A percentile compares a stretch with the other conserved stretches of the same genome.
phyloP scores from a whole-genome alignment of 2,888 invertebrate genomes.

The Leptopilina myrica region DNA sequence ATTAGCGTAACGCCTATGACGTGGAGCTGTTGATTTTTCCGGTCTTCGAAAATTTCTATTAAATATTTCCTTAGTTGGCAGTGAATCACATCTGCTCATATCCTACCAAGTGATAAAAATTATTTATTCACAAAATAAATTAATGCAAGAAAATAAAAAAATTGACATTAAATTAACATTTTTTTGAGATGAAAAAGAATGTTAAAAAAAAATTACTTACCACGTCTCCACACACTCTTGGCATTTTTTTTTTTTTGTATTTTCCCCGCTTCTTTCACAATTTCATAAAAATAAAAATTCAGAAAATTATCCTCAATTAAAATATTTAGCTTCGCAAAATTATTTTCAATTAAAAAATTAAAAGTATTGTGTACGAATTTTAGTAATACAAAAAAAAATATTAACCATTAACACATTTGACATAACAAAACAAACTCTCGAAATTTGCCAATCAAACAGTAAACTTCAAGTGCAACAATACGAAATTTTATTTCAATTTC shows the following conservation, averaged over 20 bases:
- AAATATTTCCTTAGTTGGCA: constrained; percentile 5
- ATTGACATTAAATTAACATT: too few relatives aligned
- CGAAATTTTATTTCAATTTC: neutral
- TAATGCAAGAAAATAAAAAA: too few relatives aligned
- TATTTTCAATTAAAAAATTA: neutral
- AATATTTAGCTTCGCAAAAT: neutral
- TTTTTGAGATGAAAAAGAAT: too few relatives aligned
- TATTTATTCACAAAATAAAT: neutral
- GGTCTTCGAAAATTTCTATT: neutral
- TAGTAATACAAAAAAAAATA: constrained; percentile 4
- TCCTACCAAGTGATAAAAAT: neutral
- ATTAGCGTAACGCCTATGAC: constrained; percentile 14
- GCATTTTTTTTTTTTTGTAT: constrained; percentile 1
- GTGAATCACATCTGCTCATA: neutral
- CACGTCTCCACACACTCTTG: neutral
- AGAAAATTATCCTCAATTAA: neutral
- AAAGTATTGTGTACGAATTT: too few relatives aligned
- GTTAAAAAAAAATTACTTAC: neutral
- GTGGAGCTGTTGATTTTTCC: constrained; percentile 30
- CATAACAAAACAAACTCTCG: neutral
- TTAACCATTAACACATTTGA: neutral
- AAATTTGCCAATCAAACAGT: too few relatives aligned
- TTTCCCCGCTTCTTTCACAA: neutral
- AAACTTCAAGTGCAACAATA: constrained; percentile 2
- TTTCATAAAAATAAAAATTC: neutral